Evolutionary conservation across 2,888 invertebrate genomes (phyloP).

Genomic region (Leucania comma): DNA sequence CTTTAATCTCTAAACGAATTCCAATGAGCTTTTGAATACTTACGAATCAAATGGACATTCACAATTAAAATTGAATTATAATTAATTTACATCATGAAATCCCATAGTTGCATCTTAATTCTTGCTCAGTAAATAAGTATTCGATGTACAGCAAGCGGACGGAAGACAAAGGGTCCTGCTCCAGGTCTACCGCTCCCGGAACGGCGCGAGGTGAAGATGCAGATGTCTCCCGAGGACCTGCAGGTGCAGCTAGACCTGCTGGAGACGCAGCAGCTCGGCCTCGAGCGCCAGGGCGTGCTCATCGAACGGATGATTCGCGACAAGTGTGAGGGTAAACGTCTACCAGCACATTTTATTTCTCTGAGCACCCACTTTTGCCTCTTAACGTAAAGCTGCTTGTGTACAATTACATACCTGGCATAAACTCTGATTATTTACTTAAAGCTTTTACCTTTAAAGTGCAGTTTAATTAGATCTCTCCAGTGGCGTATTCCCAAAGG

Average conservation of each 20-base stretch:
- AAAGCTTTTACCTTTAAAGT: neutral
- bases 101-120: neutral
- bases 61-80: no score
- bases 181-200: slow-evolving; percentile 95
- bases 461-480: neutral
- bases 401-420: neutral
- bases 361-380: slow-evolving; percentile 45
- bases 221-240: slow-evolving; percentile 91
- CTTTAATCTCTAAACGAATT: neutral
- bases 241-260: slow-evolving; percentile 94
- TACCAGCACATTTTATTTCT: slow-evolving; percentile 71
- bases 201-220: slow-evolving; percentile 89
- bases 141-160: slow-evolving; percentile 89
- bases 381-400: neutral
- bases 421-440: neutral
- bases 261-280: slow-evolving; percentile 96
- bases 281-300: slow-evolving; percentile 97
- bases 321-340: slow-evolving; percentile 92
- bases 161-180: slow-evolving; percentile 95
- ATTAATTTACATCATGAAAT: no score
- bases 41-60: no score
- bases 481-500: neutral
- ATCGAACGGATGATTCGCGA: slow-evolving; percentile 97
- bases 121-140: neutral
- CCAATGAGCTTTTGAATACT: neutral